Evolutionary conservation across 2,888 invertebrate species (phyloP), one percentile per base, ranked within the genome.

Genomic region (Ochlodes sylvanus): DNA sequence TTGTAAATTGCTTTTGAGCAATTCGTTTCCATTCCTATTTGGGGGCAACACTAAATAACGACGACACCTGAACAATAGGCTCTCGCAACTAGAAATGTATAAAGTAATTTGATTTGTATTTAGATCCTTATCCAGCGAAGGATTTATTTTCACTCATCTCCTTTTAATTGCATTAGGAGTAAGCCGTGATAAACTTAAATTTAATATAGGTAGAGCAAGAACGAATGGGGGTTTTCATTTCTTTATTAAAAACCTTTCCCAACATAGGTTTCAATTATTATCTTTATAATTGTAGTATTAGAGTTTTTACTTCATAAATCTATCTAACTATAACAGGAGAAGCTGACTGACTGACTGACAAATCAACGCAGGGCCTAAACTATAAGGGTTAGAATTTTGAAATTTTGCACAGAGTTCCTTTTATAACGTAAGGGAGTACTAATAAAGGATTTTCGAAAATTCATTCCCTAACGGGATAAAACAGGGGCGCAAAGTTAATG

Each of bases 1-100:
- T 82, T 84, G 81, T 84, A 77, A 76, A 80, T 81, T 82, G 83
- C 82, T 79, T 78, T 73, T 71, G 75, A 79, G 82, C 81, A 80
- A 83, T 83, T 78, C 78, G 77, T 78, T 79, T 76, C 74, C 74
- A 77, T 76, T 77, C 75, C 73, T 61, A 61, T 67, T 61, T 67
- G 61, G 67, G 55, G 67, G 55, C 67, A 61, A 67, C 44, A 61
- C 21, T 67, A 67, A 67, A 67, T 67, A 61, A 67, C 61, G 44
- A 55, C 42, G 60, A 67, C 61, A 61, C 55, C 61, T 67, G 67
- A 67, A 67, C 66, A 67, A 67, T 67, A 54, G 61, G 21, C 15
- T 61, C 54, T 66, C 32, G 66, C 12, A 42, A 54, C 17, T 60
- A 66, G 34, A 19, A 19, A 34, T 47, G 55, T 57, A 57, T 15